phyloP scores from a whole-genome alignment of 2,797 vertebrate genomes.

The Urosaurus nigricauda region DNA sequence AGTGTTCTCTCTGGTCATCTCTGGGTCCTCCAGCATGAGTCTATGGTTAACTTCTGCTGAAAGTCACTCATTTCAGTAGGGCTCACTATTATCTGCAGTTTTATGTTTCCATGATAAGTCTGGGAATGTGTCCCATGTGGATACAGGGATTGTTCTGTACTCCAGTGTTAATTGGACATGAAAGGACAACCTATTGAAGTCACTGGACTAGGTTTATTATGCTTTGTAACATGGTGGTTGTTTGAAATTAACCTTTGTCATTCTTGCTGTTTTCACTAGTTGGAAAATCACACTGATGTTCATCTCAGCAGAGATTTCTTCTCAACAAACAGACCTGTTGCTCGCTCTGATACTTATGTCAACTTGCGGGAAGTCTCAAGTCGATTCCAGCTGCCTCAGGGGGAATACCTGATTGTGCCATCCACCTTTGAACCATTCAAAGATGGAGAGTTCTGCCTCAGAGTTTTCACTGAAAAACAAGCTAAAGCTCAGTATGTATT shows the following conservation, averaged over 20 bases:
- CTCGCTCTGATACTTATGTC: constrained; percentile 82
- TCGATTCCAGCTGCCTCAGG: constrained; percentile 82
- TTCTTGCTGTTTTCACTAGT: constrained; percentile 54
- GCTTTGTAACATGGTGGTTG: not conserved
- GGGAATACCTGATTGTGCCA: constrained; percentile 89
- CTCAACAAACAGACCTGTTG: constrained; percentile 77
- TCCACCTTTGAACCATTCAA: constrained; percentile 89
- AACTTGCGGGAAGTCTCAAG: constrained; percentile 87
- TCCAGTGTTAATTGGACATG: not conserved
- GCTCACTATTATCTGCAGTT: too few relatives aligned
- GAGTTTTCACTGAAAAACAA: constrained; percentile 90
- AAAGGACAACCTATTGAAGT: not conserved
- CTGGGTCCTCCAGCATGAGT: too few relatives aligned
- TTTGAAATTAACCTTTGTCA: not conserved
- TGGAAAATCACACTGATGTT: constrained; percentile 74
- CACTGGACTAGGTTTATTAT: not conserved
- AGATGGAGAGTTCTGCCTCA: constrained; percentile 89
- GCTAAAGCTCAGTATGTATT: constrained; percentile 78
- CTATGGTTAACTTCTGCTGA: too few relatives aligned
- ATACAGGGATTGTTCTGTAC: too few relatives aligned
- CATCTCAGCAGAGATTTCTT: constrained; percentile 87
- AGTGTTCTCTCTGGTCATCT: too few relatives aligned
- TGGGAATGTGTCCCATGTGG: too few relatives aligned
- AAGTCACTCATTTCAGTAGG: too few relatives aligned
- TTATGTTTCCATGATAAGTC: too few relatives aligned